phyloP scores from a whole-genome alignment of 2,113 vertebrate genomes.

The Lontra canadensis region DNA sequence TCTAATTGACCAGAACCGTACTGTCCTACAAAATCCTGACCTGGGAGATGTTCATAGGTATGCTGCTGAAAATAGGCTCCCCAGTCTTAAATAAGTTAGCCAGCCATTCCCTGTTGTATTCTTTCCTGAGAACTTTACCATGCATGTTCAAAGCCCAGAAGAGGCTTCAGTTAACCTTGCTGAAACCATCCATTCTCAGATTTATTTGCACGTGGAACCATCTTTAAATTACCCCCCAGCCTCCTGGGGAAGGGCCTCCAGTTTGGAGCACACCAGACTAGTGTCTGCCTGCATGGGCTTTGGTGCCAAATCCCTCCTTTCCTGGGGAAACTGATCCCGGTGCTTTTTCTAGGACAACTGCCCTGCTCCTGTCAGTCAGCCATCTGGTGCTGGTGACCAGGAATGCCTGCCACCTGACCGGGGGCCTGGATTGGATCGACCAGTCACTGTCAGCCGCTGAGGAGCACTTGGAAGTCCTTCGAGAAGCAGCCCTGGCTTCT shows the following conservation, averaged over 20 bases:
- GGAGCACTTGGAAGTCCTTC: slow-evolving; percentile 94
- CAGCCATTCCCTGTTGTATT: background rate
- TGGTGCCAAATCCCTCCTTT: background rate
- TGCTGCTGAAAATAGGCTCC: background rate
- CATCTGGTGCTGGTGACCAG: slow-evolving; percentile 96
- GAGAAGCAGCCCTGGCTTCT: slow-evolving; percentile 92
- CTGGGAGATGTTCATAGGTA: background rate
- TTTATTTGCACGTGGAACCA: background rate
- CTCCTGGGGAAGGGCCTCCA: background rate
- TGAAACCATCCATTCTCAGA: background rate
- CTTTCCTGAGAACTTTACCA: background rate
- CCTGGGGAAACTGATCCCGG: background rate
- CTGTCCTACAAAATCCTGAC: background rate
- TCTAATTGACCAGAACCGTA: background rate
- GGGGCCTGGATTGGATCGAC: slow-evolving; percentile 95
- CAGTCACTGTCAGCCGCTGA: slow-evolving; percentile 92
- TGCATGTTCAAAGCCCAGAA: background rate
- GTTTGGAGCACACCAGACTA: background rate
- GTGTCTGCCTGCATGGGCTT: background rate
- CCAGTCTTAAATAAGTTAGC: background rate
- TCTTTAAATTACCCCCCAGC: background rate
- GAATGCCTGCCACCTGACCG: slow-evolving; percentile 94
- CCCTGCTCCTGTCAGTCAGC: slow-evolving; percentile 93
- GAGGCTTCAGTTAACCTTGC: background rate
- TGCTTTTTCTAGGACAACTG: slow-evolving; percentile 87